Conservation (phyloP, 2,797 vertebrate genomes). For the Podargus strigoides region DNA sequence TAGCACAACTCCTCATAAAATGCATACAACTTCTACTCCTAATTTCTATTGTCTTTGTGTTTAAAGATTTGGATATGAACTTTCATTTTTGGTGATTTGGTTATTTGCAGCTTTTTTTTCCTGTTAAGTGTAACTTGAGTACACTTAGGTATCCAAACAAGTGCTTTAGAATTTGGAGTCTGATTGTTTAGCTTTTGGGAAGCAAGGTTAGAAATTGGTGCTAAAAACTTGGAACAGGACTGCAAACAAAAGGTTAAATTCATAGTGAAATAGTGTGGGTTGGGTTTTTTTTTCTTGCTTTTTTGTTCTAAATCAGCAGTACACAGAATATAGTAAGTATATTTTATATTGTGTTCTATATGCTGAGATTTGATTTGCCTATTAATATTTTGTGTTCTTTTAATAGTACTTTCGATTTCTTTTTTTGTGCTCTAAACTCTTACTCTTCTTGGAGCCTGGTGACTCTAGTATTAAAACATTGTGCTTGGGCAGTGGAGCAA, state of each 20-base stretch:
- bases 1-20: neutral
- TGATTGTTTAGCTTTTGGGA: neutral
- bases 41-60: neutral
- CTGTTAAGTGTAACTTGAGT: neutral
- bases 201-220: neutral
- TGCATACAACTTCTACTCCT: neutral
- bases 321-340: neutral
- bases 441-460: neutral
- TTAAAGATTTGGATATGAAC: neutral
- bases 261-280: neutral
- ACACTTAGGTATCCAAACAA: neutral
- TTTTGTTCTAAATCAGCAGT: neutral
- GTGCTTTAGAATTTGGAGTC: neutral
- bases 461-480: neutral
- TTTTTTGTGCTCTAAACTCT: neutral
- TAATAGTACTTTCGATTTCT: neutral
- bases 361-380: neutral
- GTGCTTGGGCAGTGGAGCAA: neutral
- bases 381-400: neutral
- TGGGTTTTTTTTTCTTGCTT: neutral
- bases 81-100: neutral
- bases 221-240: neutral
- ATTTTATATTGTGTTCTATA: neutral
- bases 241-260: neutral
- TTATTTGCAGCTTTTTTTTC: neutral